Conservation (phyloP, 2,888 invertebrate species). For the Eulithis prunata region DNA sequence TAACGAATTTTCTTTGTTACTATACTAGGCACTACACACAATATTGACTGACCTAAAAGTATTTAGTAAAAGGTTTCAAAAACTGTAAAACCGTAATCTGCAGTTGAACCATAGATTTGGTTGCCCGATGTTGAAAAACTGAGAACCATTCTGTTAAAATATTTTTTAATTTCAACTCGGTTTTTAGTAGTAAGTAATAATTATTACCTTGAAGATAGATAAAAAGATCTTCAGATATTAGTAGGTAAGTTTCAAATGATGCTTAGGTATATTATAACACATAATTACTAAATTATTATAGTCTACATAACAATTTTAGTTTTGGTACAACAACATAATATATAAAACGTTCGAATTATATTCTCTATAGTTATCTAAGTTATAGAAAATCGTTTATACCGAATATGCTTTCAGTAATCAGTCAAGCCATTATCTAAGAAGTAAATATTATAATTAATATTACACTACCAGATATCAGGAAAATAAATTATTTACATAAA, state of each 20-base stretch:
- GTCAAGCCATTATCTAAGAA: slow-evolving; percentile 59
- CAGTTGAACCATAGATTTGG: no score
- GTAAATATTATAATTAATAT: slow-evolving; percentile 40
- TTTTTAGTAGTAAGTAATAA: neutral
- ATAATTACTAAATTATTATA: slow-evolving; percentile 59
- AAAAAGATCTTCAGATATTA: neutral
- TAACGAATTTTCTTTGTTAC: slow-evolving; percentile 3
- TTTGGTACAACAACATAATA: slow-evolving; percentile 63
- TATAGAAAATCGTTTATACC: slow-evolving; percentile 51
- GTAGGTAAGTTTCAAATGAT: slow-evolving; percentile 38
- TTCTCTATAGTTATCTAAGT: slow-evolving; percentile 58
- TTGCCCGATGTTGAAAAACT: no score
- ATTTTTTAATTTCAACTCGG: no score
- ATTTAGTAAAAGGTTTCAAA: slow-evolving; percentile 14
- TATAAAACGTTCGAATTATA: slow-evolving; percentile 72
- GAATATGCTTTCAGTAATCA: slow-evolving; percentile 56
- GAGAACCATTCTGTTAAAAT: no score
- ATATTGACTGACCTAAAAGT: slow-evolving; percentile 5
- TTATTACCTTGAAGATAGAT: neutral
- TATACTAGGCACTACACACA: slow-evolving; percentile 2
- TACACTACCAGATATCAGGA: slow-evolving; percentile 15
- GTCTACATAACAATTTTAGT: slow-evolving; percentile 58
- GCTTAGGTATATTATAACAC: slow-evolving; percentile 50
- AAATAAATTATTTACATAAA: slow-evolving; percentile 41
- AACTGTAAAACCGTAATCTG: slow-evolving; percentile 2